Conservation (phyloP, 2,797 vertebrate species). For the Danio jaintianensis region DNA sequence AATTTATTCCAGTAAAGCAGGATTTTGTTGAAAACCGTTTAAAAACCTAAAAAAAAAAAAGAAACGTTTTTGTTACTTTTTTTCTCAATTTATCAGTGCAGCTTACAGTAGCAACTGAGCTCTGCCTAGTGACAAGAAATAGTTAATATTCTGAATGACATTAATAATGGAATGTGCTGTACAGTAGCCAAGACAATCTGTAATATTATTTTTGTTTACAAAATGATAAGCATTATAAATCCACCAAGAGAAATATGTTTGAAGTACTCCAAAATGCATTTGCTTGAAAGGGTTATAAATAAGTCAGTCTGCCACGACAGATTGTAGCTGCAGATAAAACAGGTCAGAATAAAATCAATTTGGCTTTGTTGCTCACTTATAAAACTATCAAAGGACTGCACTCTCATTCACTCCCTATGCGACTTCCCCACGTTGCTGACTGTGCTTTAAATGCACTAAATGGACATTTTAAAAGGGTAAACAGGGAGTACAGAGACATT, state of each 20-base stretch:
- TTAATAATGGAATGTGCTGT: not conserved
- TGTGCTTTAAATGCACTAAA: constrained; percentile 46
- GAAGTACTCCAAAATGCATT: constrained; percentile 32
- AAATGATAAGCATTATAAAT: constrained; percentile 8
- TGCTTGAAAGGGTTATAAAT: constrained; percentile 47
- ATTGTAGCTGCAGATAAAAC: constrained; percentile 24
- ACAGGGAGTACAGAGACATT: constrained; percentile 13
- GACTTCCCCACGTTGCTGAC: constrained; percentile 40
- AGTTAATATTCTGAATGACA: not conserved
- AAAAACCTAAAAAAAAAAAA: no score
- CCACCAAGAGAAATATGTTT: not conserved
- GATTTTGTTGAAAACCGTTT: no score
- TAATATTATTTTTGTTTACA: constrained; percentile 1
- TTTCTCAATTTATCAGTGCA: no score
- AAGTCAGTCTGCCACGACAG: constrained; percentile 30
- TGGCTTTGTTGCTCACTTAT: constrained; percentile 53
- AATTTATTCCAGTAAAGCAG: no score
- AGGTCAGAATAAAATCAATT: constrained; percentile 51
- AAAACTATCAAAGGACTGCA: constrained; percentile 41
- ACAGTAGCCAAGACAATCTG: not conserved
- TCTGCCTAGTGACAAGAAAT: not conserved
- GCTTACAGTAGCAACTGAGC: no score
- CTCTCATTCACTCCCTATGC: constrained; percentile 27
- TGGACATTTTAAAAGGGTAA: constrained; percentile 51
- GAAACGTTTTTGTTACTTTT: no score